Base-by-base conservation (phyloP, 2,113 vertebrate species). In the Amphiprion percula region DNA sequence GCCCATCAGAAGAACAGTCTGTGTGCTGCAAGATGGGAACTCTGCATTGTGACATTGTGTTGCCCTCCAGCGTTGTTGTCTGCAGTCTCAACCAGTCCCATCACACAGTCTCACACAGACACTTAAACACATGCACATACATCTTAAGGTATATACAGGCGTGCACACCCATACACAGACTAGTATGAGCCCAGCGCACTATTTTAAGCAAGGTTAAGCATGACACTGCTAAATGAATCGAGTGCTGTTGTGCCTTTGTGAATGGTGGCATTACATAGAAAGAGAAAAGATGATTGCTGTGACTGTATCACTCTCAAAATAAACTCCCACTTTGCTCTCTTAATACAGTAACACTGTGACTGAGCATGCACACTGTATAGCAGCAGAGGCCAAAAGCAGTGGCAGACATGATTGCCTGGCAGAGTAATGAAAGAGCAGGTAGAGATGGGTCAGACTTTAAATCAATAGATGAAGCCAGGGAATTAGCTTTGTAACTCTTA, bases 31-130 rank as follows among this genome's bases (percentile, higher is more conserved):
- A 77, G 62, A 65, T 56, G 58, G 65, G 77, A 79, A 59, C 50
- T 76, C 54, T 68, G 58, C 50, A 46, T 64, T 58, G 56, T 68
- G 71, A 78, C 77, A 74, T 52, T 87, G 68, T 49, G 26, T 70
- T 79, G 10, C 79, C 81, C 73, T 81, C 63, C 14, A 70, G 78
- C 66, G 4, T 47, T 83, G 30, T 67, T 56, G 61, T 79, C 33
- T 52, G 24, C 60, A 62, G 67, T 81, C 73, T 74, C 56, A 70
- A 37, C 1, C 24, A 49, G 59, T 16, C 55, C 19, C 44, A 50
- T 74, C 63, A 52, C 52, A 28, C 41, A 44, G 26, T 11, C 39
- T 77, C 52, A 50, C 17, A 59, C 17, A 62, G 53, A 37, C 23
- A 21, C 12, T 9, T 0, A 52, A 52, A 26, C 58, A 68, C 77